Percentiles rank a stretch among this genome's conserved stretches.
Evolutionary conservation across 2,797 vertebrate species (phyloP).

Genomic region (Urocyon cinereoargenteus): DNA sequence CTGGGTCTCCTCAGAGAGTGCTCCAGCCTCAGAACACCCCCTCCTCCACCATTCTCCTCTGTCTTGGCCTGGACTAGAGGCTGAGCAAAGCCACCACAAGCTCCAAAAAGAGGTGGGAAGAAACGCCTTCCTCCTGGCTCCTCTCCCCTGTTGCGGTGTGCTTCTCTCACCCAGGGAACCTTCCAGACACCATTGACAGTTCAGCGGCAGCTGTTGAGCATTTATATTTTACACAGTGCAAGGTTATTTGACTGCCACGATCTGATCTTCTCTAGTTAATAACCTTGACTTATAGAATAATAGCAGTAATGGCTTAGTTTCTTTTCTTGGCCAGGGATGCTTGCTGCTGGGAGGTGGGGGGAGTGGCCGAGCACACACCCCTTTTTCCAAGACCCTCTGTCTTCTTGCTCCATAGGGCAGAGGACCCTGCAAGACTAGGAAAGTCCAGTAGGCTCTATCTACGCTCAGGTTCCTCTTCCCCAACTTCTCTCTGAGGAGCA

Average conservation of each 20-base stretch:
- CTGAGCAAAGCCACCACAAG: accelerated
- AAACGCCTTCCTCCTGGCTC: background rate
- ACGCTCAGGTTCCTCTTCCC: background rate
- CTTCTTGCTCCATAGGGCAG: background rate
- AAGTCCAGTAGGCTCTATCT: background rate
- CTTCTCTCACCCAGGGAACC: slow-evolving; percentile 64
- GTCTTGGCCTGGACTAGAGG: background rate
- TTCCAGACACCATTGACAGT: slow-evolving; percentile 52
- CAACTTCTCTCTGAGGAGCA: background rate
- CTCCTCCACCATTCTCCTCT: background rate
- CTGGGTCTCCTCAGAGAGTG: background rate
- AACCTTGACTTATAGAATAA: slow-evolving; percentile 74
- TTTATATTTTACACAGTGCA: slow-evolving; percentile 54
- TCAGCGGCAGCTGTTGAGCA: slow-evolving; percentile 40
- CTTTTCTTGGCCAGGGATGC: slow-evolving; percentile 14
- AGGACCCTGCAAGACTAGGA: background rate
- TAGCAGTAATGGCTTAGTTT: background rate
- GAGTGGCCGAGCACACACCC: background rate
- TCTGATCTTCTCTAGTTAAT: slow-evolving; percentile 48
- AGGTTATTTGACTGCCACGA: slow-evolving; percentile 59
- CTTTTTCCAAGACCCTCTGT: background rate
- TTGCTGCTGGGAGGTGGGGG: background rate
- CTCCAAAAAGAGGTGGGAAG: background rate
- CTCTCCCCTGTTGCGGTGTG: background rate
- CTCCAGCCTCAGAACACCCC: accelerated